Evolutionary conservation across 2,888 invertebrate species (phyloP).

Genomic region (Barypeithes pellucidus): DNA sequence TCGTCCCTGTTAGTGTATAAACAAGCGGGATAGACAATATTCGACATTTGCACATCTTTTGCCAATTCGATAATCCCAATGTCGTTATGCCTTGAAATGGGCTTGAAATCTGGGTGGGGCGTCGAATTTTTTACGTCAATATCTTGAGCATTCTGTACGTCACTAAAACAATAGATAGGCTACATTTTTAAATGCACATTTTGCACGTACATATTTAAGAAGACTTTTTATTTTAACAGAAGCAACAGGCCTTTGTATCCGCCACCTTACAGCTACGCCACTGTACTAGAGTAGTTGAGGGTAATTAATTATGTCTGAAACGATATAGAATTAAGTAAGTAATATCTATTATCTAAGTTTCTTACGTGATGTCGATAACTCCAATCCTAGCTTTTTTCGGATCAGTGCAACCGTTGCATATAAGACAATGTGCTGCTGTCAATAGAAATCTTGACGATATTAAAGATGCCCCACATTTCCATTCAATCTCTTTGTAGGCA

Average conservation of each 20-base stretch:
- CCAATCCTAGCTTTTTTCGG: constrained; percentile 60
- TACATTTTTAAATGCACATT: too few species aligned
- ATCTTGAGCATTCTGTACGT: constrained; percentile 56
- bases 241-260: neutral
- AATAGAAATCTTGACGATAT: constrained; percentile 73
- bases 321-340: too few species aligned
- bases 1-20: constrained; percentile 66
- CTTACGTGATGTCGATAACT: constrained; percentile 57
- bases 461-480: constrained; percentile 74
- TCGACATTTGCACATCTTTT: constrained; percentile 59
- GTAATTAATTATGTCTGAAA: too few species aligned
- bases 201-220: too few species aligned
- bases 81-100: constrained; percentile 67
- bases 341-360: too few species aligned
- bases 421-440: constrained; percentile 76
- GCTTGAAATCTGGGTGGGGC: constrained; percentile 66
- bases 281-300: too few species aligned
- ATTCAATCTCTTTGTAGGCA: constrained; percentile 54
- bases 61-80: constrained; percentile 68
- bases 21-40: constrained; percentile 71
- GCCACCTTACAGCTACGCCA: too few species aligned
- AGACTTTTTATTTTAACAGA: too few species aligned
- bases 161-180: constrained; percentile 43
- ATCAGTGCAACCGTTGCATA: constrained; percentile 52
- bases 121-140: constrained; percentile 62